Conservation (phyloP, 2,797 vertebrate species). For the Kryptolebias ocellatus region DNA sequence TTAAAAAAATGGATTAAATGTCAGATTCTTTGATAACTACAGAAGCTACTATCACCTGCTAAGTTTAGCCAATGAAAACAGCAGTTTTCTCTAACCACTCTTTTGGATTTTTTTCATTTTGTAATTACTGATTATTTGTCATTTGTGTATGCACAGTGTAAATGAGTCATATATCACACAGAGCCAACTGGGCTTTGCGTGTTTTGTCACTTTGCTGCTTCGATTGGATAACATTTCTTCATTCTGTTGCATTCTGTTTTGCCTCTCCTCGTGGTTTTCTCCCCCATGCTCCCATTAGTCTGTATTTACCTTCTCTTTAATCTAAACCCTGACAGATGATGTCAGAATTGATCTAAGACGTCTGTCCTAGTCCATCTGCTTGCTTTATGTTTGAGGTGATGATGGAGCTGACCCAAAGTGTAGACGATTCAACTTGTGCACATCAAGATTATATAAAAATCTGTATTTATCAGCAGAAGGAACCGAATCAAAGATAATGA, state of each 20-base stretch:
- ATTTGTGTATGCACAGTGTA: not conserved
- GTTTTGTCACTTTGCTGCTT: not conserved
- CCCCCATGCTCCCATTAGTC: not conserved
- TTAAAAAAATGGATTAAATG: too few species aligned
- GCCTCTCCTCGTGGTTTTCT: not conserved
- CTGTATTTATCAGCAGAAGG: not conserved
- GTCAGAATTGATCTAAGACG: conserved; percentile 23
- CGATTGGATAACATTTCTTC: not conserved
- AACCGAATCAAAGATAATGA: conserved; percentile 28
- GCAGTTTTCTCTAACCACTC: too few species aligned
- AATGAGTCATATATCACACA: not conserved
- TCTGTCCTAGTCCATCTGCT: conserved; percentile 41
- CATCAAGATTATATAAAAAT: conserved; percentile 24
- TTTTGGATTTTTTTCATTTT: too few species aligned
- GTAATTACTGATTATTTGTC: too few species aligned
- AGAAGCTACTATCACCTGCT: too few species aligned
- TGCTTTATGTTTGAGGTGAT: conserved; percentile 15
- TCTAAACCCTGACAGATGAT: conserved; percentile 27
- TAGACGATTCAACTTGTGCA: not conserved
- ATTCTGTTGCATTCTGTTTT: not conserved
- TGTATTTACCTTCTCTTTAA: conserved; percentile 18
- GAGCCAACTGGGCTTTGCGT: not conserved
- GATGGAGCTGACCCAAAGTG: conserved; percentile 9
- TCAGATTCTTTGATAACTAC: too few species aligned
- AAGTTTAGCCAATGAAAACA: too few species aligned